Conservation (phyloP, 2,797 vertebrate genomes). For the Sebastes goodei region DNA sequence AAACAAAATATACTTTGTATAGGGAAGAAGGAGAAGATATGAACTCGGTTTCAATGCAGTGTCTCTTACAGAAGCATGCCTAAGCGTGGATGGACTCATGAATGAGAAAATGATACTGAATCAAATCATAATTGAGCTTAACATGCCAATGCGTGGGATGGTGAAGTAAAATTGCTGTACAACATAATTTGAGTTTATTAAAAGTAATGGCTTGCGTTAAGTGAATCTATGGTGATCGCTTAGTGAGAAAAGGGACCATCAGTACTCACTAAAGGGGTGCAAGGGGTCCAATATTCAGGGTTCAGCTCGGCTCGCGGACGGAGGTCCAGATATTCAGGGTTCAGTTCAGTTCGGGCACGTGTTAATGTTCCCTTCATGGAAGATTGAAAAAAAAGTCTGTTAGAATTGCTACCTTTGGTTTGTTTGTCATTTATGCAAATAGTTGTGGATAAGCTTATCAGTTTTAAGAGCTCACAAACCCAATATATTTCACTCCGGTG, state of each 20-base stretch:
- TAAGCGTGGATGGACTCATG: conserved; percentile 31
- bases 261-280: conserved; percentile 88
- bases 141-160: conserved; percentile 26
- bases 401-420: conserved; percentile 48
- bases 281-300: conserved; percentile 88
- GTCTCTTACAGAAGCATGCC: conserved; percentile 17
- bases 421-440: neutral
- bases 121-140: conserved; percentile 27
- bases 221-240: conserved; percentile 54
- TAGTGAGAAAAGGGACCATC: conserved; percentile 50
- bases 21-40: conserved; percentile 7
- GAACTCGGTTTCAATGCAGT: conserved; percentile 9
- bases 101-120: conserved; percentile 31
- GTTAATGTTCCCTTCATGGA: conserved; percentile 85
- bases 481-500: neutral
- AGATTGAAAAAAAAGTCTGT: conserved; percentile 65
- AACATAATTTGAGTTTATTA: conserved; percentile 28
- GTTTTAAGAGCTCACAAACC: conserved; percentile 1
- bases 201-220: conserved; percentile 39
- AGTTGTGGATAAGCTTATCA: neutral
- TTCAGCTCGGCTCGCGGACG: conserved; percentile 86
- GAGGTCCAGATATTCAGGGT: conserved; percentile 88
- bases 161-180: conserved; percentile 17
- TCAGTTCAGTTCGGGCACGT: conserved; percentile 87
- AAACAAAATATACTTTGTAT: conserved; percentile 39